Conservation (phyloP, 2,888 invertebrate genomes). For the Mythimna ferrago region DNA sequence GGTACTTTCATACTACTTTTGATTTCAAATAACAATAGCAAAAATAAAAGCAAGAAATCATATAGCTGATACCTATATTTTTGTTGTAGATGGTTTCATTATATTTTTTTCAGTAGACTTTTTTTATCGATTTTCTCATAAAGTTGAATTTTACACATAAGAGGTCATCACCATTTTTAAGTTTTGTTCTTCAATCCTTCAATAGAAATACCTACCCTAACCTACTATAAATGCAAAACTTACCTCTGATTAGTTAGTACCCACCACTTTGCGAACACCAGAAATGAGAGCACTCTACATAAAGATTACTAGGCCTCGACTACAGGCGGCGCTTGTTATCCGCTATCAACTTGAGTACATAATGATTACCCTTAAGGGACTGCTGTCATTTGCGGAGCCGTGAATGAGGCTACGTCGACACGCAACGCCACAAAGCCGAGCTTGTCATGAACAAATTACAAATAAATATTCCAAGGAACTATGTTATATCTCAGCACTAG, state of each 20-base stretch:
- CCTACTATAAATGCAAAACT: conserved; percentile 15
- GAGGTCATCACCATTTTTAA: neutral
- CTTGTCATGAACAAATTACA: conserved; percentile 37
- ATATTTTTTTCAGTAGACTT: too few relatives aligned
- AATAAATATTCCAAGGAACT: conserved; percentile 30
- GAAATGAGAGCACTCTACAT: conserved; percentile 10
- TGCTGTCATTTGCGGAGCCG: conserved; percentile 56
- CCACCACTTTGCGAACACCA: neutral
- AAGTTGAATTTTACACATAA: too few relatives aligned
- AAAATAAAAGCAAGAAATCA: too few relatives aligned
- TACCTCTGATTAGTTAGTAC: neutral
- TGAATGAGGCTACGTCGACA: conserved; percentile 51
- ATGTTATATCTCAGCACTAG: conserved; percentile 13
- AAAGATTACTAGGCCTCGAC: conserved; percentile 35
- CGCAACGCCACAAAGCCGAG: conserved; percentile 45
- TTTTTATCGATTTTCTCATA: too few relatives aligned
- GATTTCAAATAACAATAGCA: too few relatives aligned
- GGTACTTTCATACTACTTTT: too few relatives aligned
- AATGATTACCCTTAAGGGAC: conserved; percentile 56
- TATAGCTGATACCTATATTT: too few relatives aligned
- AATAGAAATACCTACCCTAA: neutral
- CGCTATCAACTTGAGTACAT: conserved; percentile 57
- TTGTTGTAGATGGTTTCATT: too few relatives aligned
- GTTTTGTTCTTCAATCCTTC: neutral
- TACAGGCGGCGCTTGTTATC: conserved; percentile 48